These are phyloP conservation scores for Mungos mungo DNA, from an alignment of 2,113 vertebrate genomes.

Conservation along the genomic window DNA sequence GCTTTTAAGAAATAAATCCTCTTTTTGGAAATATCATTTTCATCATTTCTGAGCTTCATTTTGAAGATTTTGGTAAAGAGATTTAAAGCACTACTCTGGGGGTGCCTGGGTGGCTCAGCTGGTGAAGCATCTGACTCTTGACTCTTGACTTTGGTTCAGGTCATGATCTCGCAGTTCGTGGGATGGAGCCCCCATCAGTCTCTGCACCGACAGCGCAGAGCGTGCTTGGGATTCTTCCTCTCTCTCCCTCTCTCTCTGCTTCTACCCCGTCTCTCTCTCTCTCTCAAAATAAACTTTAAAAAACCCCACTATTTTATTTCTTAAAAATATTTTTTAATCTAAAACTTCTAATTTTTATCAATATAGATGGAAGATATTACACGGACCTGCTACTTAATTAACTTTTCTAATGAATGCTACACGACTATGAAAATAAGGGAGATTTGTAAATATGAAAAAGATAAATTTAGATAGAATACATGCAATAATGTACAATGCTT, in stretches of 20 bases:
- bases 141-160: no score
- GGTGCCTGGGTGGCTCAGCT: no score
- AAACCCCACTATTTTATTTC: conserved; percentile 33
- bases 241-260: no score
- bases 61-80: conserved; percentile 79
- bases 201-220: no score
- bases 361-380: background rate
- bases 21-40: conserved; percentile 74
- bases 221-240: no score
- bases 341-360: conserved; percentile 67
- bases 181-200: no score
- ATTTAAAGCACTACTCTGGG: conserved; percentile 70
- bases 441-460: background rate
- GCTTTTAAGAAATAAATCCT: conserved; percentile 72
- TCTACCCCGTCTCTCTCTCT: no score
- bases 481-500: background rate
- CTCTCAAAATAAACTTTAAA: no score
- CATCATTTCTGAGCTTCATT: conserved; percentile 74
- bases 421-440: background rate
- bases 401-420: conserved; percentile 37
- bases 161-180: no score
- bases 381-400: conserved; percentile 54
- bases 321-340: conserved; percentile 73
- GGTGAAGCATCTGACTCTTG: no score
- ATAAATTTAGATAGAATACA: background rate